phyloP scores from a whole-genome alignment of 2,797 vertebrate genomes.

The Sarcophilus harrisii region DNA sequence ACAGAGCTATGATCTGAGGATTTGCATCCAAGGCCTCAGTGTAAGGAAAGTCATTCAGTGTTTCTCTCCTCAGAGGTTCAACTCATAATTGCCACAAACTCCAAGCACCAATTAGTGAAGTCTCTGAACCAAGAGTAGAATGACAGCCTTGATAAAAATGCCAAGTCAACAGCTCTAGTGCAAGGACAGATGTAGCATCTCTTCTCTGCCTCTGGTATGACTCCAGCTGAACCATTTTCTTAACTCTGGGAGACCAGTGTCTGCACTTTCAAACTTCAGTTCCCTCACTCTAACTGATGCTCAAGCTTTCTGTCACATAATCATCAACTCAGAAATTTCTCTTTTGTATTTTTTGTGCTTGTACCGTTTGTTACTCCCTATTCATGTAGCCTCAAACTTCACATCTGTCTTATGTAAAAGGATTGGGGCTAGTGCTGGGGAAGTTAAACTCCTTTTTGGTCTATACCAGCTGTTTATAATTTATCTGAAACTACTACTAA shows the following conservation, averaged over 20 bases:
- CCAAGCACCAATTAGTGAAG: background rate
- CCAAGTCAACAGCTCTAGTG: background rate
- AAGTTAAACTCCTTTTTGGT: background rate
- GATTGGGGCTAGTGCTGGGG: background rate
- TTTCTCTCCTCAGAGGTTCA: background rate
- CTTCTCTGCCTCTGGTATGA: background rate
- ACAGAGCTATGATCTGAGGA: background rate
- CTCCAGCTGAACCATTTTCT: background rate
- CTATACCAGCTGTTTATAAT: background rate
- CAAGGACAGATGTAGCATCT: background rate
- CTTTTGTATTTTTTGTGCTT: background rate
- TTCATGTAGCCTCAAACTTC: background rate
- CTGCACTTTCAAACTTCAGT: background rate
- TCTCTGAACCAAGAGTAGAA: background rate
- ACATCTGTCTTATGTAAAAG: too few relatives aligned
- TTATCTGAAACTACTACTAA: background rate
- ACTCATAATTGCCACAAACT: background rate
- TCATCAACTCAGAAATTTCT: background rate
- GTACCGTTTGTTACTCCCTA: background rate
- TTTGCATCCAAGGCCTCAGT: background rate
- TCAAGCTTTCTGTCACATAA: background rate
- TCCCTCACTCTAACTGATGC: background rate
- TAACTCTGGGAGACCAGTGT: background rate
- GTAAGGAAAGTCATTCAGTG: background rate
- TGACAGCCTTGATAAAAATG: background rate